Base-by-base conservation (phyloP, 2,113 vertebrate species). In the Verasper variegatus region DNA sequence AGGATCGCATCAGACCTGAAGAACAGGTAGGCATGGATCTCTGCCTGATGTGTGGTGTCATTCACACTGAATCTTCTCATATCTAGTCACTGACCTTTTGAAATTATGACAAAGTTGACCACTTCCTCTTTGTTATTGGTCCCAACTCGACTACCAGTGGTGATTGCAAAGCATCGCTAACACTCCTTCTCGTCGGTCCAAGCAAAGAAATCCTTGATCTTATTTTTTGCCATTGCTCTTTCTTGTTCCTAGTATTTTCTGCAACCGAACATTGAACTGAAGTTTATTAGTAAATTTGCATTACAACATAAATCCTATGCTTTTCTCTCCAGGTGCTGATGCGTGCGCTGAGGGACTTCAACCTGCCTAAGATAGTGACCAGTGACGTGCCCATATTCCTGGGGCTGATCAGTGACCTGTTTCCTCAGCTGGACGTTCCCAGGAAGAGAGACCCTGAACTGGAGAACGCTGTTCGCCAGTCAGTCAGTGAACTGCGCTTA, bases 341-440 rank as follows among this genome's bases (percentile, higher is more conserved):
- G 92, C 95, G 91, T 56, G 92, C 92, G 15, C 89, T 96, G 83
- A 85, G 94, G 88, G 95, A 97, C 92, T 97, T 97, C 88, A 95
- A 95, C 91, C 92, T 95, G 83, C 93, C 95, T 49, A 93, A 94
- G 85, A 93, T 95, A 69, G 89, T 95, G 80, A 95, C 92, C 82
- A 95, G 93, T 23, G 94, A 95, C 26, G 93, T 95, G 71, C 92
- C 93, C 12, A 88, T 95, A 82, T 96, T 96, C 90, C 78, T 94
- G 60, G 93, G 93, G n/a, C 95, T 96, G 73, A 92, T 95, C 88
- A 92, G 92, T 78, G 94, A 95, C 89, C 92, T 93, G 72, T 94
- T 96, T 73, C 94, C 94, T 37, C 94, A 91, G 79, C 89, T 95
- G 87, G 94, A 97, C 73, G 95, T 96, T 71, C 93, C 91, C 23